Evolutionary conservation across 2,888 invertebrate genomes (phyloP).

Genomic region (Rapana venosa): DNA sequence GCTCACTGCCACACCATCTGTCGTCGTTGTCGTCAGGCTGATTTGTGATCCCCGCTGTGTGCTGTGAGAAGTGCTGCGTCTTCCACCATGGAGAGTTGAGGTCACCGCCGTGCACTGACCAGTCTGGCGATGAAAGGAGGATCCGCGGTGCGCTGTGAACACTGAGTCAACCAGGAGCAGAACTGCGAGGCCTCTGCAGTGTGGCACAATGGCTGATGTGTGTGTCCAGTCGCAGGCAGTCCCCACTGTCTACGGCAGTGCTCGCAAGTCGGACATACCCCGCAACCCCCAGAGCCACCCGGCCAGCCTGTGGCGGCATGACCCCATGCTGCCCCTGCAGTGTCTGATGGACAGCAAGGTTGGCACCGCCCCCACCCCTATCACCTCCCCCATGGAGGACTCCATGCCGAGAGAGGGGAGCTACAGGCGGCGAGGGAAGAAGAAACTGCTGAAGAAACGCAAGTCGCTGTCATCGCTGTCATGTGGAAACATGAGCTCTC

Average conservation of each 20-base stretch:
- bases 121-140: not conserved
- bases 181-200: too few species aligned
- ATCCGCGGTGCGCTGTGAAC: not conserved
- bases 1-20: too few species aligned
- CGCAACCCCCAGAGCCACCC: not conserved
- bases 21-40: too few species aligned
- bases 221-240: slow-evolving; percentile 19
- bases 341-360: slow-evolving; percentile 31
- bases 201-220: not conserved
- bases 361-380: not conserved
- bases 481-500: not conserved
- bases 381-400: not conserved
- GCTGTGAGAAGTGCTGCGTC: too few species aligned
- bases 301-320: slow-evolving; percentile 4
- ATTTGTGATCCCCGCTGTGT: too few species aligned
- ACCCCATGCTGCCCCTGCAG: slow-evolving; percentile 32
- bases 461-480: not conserved
- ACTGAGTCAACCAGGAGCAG: not conserved
- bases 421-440: not conserved
- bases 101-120: not conserved
- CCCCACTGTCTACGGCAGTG: not conserved
- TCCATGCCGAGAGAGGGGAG: not conserved
- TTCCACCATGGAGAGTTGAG: not conserved
- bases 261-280: not conserved
- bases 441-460: slow-evolving; percentile 31